phyloP scores from a whole-genome alignment of 2,888 invertebrate genomes.

The Dilophus febrilis region DNA sequence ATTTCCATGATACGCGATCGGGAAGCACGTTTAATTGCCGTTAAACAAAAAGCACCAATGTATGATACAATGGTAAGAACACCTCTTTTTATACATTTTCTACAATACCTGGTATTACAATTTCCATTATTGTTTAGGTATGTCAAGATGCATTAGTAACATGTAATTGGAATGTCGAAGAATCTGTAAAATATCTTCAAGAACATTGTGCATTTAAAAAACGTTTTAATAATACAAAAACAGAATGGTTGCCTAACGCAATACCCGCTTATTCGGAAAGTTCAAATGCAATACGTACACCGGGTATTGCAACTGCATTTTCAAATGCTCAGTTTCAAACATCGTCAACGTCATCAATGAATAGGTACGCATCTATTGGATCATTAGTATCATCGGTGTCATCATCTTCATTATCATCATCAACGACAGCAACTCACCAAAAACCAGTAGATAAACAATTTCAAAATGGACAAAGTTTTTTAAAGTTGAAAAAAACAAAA shows the following conservation, averaged over 20 bases:
- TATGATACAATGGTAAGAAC: conserved; percentile 29
- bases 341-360: no score
- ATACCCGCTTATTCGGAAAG: no score
- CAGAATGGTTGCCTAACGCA: no score
- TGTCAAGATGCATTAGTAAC: neutral
- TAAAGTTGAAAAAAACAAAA: neutral
- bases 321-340: no score
- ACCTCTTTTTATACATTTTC: no score
- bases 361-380: no score
- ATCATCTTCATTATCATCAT: neutral
- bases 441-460: neutral
- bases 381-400: no score
- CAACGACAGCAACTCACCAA: neutral
- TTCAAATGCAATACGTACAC: no score
- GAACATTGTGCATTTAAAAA: neutral
- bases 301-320: no score
- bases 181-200: neutral
- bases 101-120: no score
- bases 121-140: neutral
- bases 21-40: conserved; percentile 20
- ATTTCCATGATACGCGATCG: neutral
- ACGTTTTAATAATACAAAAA: neutral
- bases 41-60: conserved; percentile 21
- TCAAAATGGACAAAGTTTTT: no score
- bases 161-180: neutral